Evolutionary conservation across 2,113 vertebrate genomes (phyloP), one percentile per base, ranked within the genome.

Genomic region (Colaptes auratus): DNA sequence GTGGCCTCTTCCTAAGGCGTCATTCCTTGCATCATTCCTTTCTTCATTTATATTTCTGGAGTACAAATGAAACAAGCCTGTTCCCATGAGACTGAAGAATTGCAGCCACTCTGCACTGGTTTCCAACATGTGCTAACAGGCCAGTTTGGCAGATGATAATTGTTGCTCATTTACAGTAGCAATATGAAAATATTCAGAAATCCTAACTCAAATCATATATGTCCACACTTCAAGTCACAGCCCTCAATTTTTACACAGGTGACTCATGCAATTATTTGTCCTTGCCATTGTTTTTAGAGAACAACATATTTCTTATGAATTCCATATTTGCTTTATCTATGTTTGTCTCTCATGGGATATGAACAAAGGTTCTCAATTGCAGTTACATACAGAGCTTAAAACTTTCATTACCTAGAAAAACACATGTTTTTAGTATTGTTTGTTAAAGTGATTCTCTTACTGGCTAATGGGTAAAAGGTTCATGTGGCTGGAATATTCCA

Each of bases 131-230:
- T 69, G 46, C 72, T 96, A 89, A 81, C n/a, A 61, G 78, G 46
- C 19, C 60, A 64, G 36, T 82, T 30, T 78, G 27, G 39, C 46
- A 82, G 59, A 92, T 77, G 23, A 52, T n/a, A 81, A 87, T 64
- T 83, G 61, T 55, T 61, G 78, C 67, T 64, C 69, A 92, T 58
- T 89, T 90, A 83, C 36, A 82, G 76, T 64, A 79, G 79, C 72
- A 79, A 70, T 75, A 92, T 52, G 44, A 91, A 93, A 93, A 91
- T n/a, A 80, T 75, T 82, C 64, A 87, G 78, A 76, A 91, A 88
- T 69, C 39, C 33, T 59, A 56, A 75, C 53, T 44, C 17, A 52
- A 90, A 75, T 73, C 69, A 79, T 0, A 0, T 21, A 77, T 28
- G 9, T 75, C 59, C 76, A 74, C 64, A 72, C 33, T 35, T 71